Percentiles rank a stretch among this genome's conserved stretches.
Conservation (phyloP, 2,113 vertebrate genomes). For the Oncorhynchus clarkii region DNA sequence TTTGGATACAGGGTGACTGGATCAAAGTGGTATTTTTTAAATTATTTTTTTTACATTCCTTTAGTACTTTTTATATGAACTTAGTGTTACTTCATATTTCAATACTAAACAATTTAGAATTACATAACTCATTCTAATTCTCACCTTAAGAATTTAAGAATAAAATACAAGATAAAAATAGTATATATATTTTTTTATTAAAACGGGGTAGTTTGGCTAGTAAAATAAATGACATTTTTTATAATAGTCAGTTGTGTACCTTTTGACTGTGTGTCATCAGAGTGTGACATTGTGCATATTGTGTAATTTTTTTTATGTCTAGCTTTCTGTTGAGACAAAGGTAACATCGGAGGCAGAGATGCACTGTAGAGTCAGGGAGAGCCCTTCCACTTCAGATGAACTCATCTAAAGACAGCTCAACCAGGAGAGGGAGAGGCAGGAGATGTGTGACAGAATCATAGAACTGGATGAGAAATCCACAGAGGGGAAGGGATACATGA, state of each 20-base stretch:
- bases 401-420: conserved; percentile 35
- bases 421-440: conserved; percentile 17
- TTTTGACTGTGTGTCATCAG: background rate
- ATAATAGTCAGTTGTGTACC: background rate
- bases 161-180: too few relatives aligned
- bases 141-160: background rate
- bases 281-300: conserved; percentile 49
- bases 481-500: background rate
- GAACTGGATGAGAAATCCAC: background rate
- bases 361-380: conserved; percentile 30
- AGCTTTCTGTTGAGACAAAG: background rate
- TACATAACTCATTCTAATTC: background rate
- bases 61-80: too few relatives aligned
- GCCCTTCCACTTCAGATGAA: conserved; percentile 46
- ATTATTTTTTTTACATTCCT: background rate
- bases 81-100: too few relatives aligned
- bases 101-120: too few relatives aligned
- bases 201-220: too few relatives aligned
- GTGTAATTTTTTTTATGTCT: conserved; percentile 40
- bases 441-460: background rate
- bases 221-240: background rate
- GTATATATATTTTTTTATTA: too few relatives aligned
- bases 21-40: background rate
- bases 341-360: conserved; percentile 25
- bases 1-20: background rate